phyloP scores from a whole-genome alignment of 2,113 vertebrate genomes.

The Platysteira castanea region DNA sequence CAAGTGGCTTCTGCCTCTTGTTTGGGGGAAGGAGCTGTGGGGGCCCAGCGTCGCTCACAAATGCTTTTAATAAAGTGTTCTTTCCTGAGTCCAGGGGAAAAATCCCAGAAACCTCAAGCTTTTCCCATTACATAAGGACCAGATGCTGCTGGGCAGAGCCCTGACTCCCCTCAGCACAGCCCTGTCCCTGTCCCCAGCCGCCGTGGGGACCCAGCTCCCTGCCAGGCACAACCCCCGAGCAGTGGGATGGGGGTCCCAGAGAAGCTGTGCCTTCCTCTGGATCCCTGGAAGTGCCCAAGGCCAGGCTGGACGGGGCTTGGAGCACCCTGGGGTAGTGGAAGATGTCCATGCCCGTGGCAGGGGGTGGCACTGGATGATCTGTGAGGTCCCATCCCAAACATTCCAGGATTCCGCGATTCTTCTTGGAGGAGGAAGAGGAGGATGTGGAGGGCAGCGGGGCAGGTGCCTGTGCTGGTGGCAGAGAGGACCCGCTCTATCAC shows the following conservation, averaged over 20 bases:
- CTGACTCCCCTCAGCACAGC: background rate
- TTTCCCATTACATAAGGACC: slow-evolving; percentile 40
- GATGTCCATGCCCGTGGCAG: background rate
- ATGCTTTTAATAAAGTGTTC: slow-evolving; percentile 67
- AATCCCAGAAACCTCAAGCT: slow-evolving; percentile 13
- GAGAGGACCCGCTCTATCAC: background rate
- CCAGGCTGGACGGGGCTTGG: background rate
- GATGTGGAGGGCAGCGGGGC: background rate
- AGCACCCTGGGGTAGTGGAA: accelerated
- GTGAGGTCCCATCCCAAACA: background rate
- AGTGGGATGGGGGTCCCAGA: background rate
- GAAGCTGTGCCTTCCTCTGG: background rate
- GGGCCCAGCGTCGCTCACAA: background rate
- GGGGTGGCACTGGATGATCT: background rate
- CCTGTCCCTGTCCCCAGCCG: background rate
- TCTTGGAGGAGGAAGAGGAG: background rate
- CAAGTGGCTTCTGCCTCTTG: background rate
- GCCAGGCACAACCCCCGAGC: background rate
- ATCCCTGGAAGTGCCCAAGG: background rate
- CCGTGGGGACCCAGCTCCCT: background rate
- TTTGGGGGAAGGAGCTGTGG: background rate
- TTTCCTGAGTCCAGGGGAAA: slow-evolving; percentile 34
- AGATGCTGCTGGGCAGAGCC: slow-evolving; percentile 23
- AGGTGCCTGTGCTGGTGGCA: background rate
- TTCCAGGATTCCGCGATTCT: background rate